phyloP scores from a whole-genome alignment of 2,797 vertebrate genomes.

The Acropternis orthonyx region DNA sequence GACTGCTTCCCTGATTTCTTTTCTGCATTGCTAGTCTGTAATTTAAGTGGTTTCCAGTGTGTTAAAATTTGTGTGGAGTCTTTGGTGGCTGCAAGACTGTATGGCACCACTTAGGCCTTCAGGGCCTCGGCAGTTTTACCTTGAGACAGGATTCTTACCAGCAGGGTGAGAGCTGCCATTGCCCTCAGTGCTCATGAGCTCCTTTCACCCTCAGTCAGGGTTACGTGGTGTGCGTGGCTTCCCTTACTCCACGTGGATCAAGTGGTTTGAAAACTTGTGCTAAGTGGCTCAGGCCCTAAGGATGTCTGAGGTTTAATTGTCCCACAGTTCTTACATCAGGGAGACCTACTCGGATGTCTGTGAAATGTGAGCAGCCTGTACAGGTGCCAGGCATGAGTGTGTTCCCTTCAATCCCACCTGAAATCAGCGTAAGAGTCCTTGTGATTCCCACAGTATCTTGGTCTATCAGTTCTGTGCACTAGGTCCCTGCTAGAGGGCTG shows the following conservation, averaged over 20 bases:
- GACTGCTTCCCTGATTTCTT: background rate
- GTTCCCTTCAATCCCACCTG: background rate
- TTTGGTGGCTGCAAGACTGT: background rate
- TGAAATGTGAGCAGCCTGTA: background rate
- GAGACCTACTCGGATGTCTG: background rate
- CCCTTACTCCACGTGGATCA: background rate
- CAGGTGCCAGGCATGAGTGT: accelerated
- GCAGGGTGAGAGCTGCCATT: background rate
- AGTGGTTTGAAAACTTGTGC: background rate
- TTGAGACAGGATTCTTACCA: accelerated
- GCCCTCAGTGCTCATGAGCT: background rate
- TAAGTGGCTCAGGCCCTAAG: background rate
- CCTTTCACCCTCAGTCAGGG: accelerated
- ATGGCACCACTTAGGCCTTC: background rate
- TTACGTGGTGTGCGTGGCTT: background rate
- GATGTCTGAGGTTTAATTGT: background rate
- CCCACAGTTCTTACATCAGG: background rate
- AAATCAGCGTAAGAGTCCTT: background rate
- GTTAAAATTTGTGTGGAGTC: background rate
- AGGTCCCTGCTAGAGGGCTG: background rate
- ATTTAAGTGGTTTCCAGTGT: background rate
- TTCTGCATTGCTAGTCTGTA: background rate
- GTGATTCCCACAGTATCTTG: background rate
- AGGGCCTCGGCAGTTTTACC: background rate
- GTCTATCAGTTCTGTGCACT: background rate